Evolutionary conservation across 2,888 invertebrate genomes (phyloP), one percentile per base, ranked within the genome.

Genomic region (Fragum fragum): DNA sequence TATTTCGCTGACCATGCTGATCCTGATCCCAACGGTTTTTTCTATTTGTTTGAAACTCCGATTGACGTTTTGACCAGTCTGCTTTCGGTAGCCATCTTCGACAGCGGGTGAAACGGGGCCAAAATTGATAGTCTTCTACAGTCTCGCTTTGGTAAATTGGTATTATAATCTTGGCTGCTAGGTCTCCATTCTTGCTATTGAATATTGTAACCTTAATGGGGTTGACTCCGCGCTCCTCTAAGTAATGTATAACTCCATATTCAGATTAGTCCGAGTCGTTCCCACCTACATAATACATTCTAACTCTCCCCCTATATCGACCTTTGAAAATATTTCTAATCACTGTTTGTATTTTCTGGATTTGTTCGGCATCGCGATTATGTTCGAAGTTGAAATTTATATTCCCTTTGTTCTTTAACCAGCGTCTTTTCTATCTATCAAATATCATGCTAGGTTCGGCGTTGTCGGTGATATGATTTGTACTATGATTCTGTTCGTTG

Each of bases 221-320:
- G 23, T 57, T 23, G 57, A 57, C 57, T 5, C 26, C 57, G 21
- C 57, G 57, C 57, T 57, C 57, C 14, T 57, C 57, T 26, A 57
- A 57, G 26, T 57, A 57, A n/a, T n/a, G n/a, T n/a, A 7, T 57
- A 23, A 23, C n/a, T 26, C 57, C 57, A 57, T 23, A 14, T n/a
- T 57, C 57, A 26, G 57, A 57, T 5, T 9, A 57, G 57, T 57
- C 57, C 3, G 57, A 14, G 26, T 57, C 57, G 57, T 21, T 57
- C 23, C 57, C 57, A 57, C 57, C 57, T 21, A 57, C 57, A 57
- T 57, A 57, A 23, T 57, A 57, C 26, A 23, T 57, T 57, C 26
- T 21, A 14, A 23, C 26, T n/a, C 57, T 23, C 57, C 23, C 57
- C 23, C 2, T 57, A 57, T 7, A 3, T 3, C 2, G 3, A 2